A percentile compares a stretch with the other conserved stretches of the same genome.
These are phyloP conservation scores for Acrocephalus arundinaceus DNA, from an alignment of 2,113 vertebrate genomes.

Conservation along the genomic window DNA sequence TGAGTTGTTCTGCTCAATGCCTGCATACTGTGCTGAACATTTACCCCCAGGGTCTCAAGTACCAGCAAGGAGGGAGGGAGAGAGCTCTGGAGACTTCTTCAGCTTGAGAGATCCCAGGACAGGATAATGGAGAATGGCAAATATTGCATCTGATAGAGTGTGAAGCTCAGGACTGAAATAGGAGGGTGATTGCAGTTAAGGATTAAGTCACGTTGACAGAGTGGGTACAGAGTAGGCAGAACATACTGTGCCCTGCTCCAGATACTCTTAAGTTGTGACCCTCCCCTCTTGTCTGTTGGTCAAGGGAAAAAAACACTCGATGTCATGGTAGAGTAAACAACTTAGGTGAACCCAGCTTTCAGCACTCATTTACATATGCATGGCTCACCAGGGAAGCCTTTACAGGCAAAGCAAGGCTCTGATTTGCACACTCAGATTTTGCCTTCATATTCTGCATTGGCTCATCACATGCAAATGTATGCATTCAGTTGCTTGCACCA, in stretches of 20 bases:
- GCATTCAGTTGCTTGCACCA: background rate
- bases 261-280: background rate
- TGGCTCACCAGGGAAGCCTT: background rate
- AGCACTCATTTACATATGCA: background rate
- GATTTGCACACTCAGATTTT: constrained; percentile 26
- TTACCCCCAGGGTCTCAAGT: constrained; percentile 33
- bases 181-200: background rate
- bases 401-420: background rate
- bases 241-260: background rate
- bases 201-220: background rate
- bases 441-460: background rate
- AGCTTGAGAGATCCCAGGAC: constrained; percentile 40
- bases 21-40: constrained; percentile 4
- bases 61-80: background rate
- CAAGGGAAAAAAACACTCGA: background rate
- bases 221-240: background rate
- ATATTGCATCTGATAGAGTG: background rate
- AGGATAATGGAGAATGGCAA: constrained; percentile 16
- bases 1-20: constrained; percentile 1
- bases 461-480: constrained; percentile 38
- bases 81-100: background rate
- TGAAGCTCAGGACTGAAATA: constrained; percentile 7
- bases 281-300: background rate
- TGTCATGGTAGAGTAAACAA: background rate
- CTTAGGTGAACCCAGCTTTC: background rate